Evolutionary conservation across 2,797 vertebrate genomes (phyloP).

Genomic region (Mormyrops attenuatus): DNA sequence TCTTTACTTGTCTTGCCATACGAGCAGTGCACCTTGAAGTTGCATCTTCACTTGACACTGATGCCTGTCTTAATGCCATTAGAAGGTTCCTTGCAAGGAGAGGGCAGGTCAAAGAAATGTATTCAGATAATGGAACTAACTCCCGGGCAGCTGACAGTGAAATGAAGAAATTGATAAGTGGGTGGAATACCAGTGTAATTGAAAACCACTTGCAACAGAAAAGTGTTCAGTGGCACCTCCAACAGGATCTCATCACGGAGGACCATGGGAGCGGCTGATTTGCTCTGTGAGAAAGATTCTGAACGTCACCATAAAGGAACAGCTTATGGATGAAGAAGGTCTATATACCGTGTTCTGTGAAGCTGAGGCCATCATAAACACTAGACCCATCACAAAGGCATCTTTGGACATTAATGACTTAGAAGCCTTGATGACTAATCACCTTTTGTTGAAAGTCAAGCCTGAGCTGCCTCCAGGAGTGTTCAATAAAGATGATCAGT

Average conservation of each 20-base stretch:
- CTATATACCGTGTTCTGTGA: constrained; percentile 11
- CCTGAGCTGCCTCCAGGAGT: background rate
- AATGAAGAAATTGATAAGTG: too few relatives aligned
- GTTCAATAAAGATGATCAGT: constrained; percentile 11
- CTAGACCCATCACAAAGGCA: background rate
- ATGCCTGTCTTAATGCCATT: background rate
- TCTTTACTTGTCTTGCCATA: background rate
- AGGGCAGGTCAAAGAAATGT: background rate
- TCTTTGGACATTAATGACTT: too few relatives aligned
- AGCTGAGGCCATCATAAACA: constrained; percentile 2
- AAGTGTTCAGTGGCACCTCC: constrained; percentile 9
- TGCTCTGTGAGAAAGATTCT: constrained; percentile 5
- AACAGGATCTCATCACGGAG: background rate
- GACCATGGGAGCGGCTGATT: constrained; percentile 10
- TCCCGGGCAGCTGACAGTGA: too few relatives aligned
- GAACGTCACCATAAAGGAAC: background rate
- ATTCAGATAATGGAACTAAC: too few relatives aligned
- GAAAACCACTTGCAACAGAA: background rate
- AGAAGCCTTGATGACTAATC: constrained; percentile 18
- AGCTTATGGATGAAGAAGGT: constrained; percentile 9
- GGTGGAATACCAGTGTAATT: background rate
- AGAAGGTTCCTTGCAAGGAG: background rate
- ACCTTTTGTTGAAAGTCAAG: constrained; percentile 9
- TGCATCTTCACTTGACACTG: background rate
- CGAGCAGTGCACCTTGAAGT: background rate